Conservation (phyloP, 2,888 invertebrate genomes). For the Apamea monoglypha region DNA sequence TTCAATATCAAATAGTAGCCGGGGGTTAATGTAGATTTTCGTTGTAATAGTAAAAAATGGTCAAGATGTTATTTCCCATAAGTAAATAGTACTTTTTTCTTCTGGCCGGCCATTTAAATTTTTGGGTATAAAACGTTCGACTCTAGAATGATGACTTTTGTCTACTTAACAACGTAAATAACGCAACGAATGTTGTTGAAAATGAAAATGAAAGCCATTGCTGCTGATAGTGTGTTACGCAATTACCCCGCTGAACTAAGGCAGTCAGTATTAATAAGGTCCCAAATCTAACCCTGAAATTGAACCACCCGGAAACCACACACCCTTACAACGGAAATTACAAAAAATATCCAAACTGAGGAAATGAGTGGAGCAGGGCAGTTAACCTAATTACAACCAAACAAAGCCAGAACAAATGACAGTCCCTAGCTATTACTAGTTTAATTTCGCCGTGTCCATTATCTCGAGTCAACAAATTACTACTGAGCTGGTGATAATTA, state of each 20-base stretch:
- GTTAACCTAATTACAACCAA: slow-evolving; percentile 57
- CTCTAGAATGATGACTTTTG: neutral
- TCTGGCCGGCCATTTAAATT: too few relatives aligned
- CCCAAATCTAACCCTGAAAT: slow-evolving; percentile 10
- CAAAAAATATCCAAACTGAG: slow-evolving; percentile 41
- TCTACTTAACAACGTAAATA: neutral
- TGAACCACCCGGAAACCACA: slow-evolving; percentile 36
- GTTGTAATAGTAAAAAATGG: too few relatives aligned
- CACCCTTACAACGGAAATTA: slow-evolving; percentile 36
- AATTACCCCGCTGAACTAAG: neutral
- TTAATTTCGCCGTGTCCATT: slow-evolving; percentile 57
- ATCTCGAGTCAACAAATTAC: slow-evolving; percentile 59
- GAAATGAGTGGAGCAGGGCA: slow-evolving; percentile 24
- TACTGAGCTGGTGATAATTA: slow-evolving; percentile 57
- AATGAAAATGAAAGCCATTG: neutral
- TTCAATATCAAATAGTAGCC: too few relatives aligned
- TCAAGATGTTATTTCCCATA: too few relatives aligned
- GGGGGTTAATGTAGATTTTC: too few relatives aligned
- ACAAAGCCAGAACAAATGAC: slow-evolving; percentile 41
- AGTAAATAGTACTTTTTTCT: too few relatives aligned
- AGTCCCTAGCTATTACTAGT: slow-evolving; percentile 45
- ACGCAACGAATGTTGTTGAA: neutral
- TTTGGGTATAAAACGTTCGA: too few relatives aligned
- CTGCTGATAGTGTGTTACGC: neutral
- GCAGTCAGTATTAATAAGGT: neutral